Percentiles rank a stretch among this genome's conserved stretches.
Evolutionary conservation across 2,113 vertebrate species (phyloP).

Genomic region (Acanthochromis polyacanthus): DNA sequence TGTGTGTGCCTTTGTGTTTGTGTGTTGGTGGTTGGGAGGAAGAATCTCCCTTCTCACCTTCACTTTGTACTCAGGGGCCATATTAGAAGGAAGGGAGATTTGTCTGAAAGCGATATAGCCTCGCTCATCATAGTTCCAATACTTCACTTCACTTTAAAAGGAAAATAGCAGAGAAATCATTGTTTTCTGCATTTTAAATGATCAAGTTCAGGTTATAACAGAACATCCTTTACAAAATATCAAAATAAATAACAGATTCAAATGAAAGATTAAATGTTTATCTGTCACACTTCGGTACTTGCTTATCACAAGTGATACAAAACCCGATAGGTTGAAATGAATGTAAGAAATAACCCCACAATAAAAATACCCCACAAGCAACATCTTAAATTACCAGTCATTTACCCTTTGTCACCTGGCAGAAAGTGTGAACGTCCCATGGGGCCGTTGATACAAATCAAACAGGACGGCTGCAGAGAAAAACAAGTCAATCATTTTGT

Average conservation of each 20-base stretch:
- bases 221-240: too few relatives aligned
- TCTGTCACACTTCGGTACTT: too few relatives aligned
- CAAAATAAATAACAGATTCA: too few relatives aligned
- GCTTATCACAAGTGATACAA: too few relatives aligned
- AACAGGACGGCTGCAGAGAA: constrained; percentile 73
- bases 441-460: constrained; percentile 79
- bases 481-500: background rate
- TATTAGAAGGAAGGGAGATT: constrained; percentile 35
- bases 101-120: constrained; percentile 60
- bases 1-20: background rate
- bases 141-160: constrained; percentile 43
- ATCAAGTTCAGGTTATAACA: background rate
- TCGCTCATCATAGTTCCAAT: constrained; percentile 49
- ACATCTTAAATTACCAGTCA: background rate
- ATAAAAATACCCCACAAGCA: background rate
- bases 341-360: background rate
- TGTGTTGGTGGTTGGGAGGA: background rate
- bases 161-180: background rate
- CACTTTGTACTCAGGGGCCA: constrained; percentile 43
- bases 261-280: too few relatives aligned
- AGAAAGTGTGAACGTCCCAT: constrained; percentile 25
- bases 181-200: background rate
- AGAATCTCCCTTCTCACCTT: constrained; percentile 61
- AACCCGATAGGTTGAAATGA: too few relatives aligned
- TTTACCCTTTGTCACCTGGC: constrained; percentile 34